Evolutionary conservation across 2,797 vertebrate species (phyloP), one percentile per base, ranked within the genome.

Genomic region (Heterohyrax brucei): DNA sequence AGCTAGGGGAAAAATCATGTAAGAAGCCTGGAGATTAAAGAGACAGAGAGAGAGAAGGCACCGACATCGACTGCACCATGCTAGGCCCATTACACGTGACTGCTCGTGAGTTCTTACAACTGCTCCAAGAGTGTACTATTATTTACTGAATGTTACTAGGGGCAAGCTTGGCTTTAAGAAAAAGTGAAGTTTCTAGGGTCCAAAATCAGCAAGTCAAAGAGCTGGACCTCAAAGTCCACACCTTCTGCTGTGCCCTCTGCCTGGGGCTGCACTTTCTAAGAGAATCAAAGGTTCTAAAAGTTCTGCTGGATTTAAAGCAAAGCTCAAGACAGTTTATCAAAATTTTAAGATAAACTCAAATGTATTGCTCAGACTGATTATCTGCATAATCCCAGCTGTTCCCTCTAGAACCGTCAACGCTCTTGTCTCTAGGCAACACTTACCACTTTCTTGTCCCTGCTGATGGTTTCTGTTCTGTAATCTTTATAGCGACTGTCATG

Each of bases 341-440:
- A 39, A 39, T 90, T 85, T 94, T 91, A 95, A 95, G 72, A 89
- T 39, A 94, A n/a, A 87, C 39, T 80, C 61, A 85, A 50, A 81
- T 91, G 90, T 96, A 59, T 80, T 39, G 14, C 19, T 26, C 24
- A 59, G 80, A 84, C 94, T 96, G 44, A 39, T 66, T 70, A 24
- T 64, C 26, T 88, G 70, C 33, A 88, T 78, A 89, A 77, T 84
- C 76, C 82, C 9, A 92, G n/a, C 5, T 72, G 28, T 48, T 93
- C 9, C 33, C 61, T 94, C 79, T 53, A 83, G 39, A 94, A 68
- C 73, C 39, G 46, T 72, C 50, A 91, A 2, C 88, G 22, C 18
- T 64, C 39, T 80, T 95, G 28, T 73, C 30, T 59, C 39, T 39
- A 91, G 79, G 19, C 4, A 92, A 30, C 24, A 44, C 44, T 82